These are phyloP conservation scores for Sphenopsis melanotis DNA, from an alignment of 2,797 vertebrate species.

Conservation along the genomic window DNA sequence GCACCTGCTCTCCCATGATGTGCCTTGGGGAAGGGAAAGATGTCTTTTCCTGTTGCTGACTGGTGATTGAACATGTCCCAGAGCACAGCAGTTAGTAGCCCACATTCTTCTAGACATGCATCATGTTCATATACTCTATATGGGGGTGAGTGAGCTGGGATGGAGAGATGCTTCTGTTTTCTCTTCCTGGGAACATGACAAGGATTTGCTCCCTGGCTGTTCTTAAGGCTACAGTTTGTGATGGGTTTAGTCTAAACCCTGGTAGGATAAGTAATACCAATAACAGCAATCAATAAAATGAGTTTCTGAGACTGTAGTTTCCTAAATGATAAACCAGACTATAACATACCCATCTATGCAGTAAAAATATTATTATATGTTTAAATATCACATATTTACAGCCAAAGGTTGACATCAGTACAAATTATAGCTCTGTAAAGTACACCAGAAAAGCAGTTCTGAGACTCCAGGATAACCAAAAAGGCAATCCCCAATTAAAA, in stretches of 20 bases:
- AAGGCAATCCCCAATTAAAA: neutral
- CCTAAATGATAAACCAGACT: neutral
- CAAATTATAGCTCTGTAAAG: neutral
- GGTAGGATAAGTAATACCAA: neutral
- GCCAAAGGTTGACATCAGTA: neutral
- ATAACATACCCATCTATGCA: neutral
- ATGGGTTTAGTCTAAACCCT: neutral
- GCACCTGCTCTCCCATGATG: neutral
- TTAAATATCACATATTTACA: neutral
- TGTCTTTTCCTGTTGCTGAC: neutral
- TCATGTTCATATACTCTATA: fast-evolving
- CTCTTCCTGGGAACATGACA: neutral
- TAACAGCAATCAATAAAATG: neutral
- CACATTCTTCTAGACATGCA: neutral
- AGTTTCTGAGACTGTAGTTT: neutral
- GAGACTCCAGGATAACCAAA: neutral
- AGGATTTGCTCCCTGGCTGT: neutral
- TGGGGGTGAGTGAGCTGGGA: neutral
- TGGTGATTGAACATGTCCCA: neutral
- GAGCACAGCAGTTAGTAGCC: neutral
- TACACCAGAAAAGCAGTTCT: neutral
- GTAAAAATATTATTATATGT: neutral
- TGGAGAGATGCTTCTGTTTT: neutral
- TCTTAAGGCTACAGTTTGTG: neutral
- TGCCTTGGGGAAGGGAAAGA: neutral